Conservation (phyloP, 2,797 vertebrate species). For the Threskiornis aethiopicus region DNA sequence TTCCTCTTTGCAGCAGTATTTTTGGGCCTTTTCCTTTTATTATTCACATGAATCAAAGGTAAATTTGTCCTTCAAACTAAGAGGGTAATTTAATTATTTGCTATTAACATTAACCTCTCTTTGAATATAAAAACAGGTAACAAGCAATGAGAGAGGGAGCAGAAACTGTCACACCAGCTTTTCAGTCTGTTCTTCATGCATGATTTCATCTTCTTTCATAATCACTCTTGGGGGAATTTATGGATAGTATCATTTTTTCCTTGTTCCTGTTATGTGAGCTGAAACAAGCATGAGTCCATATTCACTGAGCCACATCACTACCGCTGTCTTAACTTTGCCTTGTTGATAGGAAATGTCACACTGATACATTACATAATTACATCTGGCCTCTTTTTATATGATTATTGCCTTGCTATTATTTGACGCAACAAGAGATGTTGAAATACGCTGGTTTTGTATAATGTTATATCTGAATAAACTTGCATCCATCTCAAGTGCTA, state of each 20-base stretch:
- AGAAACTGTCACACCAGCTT: background rate
- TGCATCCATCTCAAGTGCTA: background rate
- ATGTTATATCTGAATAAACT: background rate
- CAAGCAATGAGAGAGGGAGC: background rate
- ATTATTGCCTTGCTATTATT: background rate
- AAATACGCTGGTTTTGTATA: background rate
- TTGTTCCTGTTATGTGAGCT: background rate
- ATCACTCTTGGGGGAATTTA: background rate
- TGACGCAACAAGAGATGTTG: background rate
- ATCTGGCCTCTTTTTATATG: background rate
- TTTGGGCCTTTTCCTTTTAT: background rate
- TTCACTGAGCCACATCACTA: background rate
- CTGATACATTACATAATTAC: background rate
- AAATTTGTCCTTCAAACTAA: background rate
- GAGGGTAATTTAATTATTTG: background rate
- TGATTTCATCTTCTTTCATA: background rate
- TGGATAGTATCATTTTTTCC: background rate
- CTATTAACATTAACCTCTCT: background rate
- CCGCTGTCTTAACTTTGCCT: background rate
- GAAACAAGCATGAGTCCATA: background rate
- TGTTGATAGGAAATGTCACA: background rate
- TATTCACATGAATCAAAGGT: background rate
- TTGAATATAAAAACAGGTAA: background rate
- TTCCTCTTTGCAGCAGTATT: background rate
- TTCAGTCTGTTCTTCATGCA: slow-evolving; percentile 27